A percentile compares a stretch with the other conserved stretches of the same genome.
phyloP scores from a whole-genome alignment of 2,113 vertebrate genomes.

The Prunella fulvescens region DNA sequence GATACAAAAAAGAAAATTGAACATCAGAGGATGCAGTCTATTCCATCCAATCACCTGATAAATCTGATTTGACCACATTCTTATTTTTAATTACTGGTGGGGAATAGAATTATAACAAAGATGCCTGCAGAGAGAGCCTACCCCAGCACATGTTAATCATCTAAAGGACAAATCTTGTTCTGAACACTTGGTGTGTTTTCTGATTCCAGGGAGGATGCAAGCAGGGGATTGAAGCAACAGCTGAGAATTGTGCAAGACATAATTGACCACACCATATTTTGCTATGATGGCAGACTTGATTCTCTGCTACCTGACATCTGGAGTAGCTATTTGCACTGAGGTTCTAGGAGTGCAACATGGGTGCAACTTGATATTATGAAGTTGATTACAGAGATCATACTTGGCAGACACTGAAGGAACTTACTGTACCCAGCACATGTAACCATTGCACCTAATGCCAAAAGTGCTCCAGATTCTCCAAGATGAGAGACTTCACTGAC shows the following conservation, averaged over 20 bases:
- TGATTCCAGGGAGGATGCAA: background rate
- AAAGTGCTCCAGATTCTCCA: background rate
- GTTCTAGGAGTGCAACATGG: background rate
- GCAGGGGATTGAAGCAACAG: background rate
- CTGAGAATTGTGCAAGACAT: background rate
- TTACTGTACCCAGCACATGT: background rate
- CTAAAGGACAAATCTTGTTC: background rate
- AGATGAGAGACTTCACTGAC: background rate
- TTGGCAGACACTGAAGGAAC: background rate
- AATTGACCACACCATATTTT: background rate
- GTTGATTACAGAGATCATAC: background rate
- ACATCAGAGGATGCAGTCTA: background rate
- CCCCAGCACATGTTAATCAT: background rate
- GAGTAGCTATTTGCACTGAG: background rate
- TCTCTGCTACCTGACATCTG: background rate
- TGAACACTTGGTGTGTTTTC: background rate
- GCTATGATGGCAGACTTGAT: background rate
- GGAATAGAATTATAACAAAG: background rate
- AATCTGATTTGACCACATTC: accelerated
- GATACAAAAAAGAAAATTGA: background rate
- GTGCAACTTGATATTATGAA: background rate
- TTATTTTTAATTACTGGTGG: background rate
- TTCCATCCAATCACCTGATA: background rate
- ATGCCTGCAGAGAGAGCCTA: background rate
- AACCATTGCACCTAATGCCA: background rate